Evolutionary conservation across 2,797 vertebrate species (phyloP).

Genomic region (Spea hammondii): DNA sequence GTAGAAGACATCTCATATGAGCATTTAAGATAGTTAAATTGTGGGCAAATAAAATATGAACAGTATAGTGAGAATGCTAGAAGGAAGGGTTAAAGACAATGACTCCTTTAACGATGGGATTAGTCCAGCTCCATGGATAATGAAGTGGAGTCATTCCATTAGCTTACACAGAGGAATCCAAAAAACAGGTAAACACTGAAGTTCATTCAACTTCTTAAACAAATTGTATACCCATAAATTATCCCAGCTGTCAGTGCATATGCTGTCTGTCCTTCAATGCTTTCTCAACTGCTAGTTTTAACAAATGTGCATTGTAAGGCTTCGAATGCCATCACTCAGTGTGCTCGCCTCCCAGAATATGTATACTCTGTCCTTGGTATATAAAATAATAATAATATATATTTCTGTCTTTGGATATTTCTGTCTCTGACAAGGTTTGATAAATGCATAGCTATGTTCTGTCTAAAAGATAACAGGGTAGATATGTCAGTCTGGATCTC

Average conservation of each 20-base stretch:
- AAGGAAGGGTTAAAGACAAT: neutral
- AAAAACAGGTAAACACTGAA: constrained; percentile 38
- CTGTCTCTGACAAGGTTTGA: neutral
- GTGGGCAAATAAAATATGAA: no score
- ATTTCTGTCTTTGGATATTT: neutral
- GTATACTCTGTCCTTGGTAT: constrained; percentile 2
- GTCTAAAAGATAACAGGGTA: no score
- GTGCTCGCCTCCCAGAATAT: constrained; percentile 7
- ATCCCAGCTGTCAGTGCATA: constrained; percentile 6
- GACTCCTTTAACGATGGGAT: neutral
- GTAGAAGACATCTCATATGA: no score
- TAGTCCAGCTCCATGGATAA: neutral
- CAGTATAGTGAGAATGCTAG: no score
- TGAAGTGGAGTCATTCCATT: constrained; percentile 19
- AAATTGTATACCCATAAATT: constrained; percentile 31
- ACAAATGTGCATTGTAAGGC: constrained; percentile 31
- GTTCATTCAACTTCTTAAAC: constrained; percentile 46
- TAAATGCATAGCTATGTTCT: no score
- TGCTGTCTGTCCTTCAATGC: constrained; percentile 4
- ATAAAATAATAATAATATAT: neutral
- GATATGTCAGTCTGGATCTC: no score
- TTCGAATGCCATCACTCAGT: constrained; percentile 18
- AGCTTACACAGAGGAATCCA: constrained; percentile 19
- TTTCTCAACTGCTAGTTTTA: neutral
- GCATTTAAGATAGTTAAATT: no score